These are phyloP conservation scores for Cantharis flavilabris DNA, from an alignment of 2,888 invertebrate genomes.

Conservation along the genomic window DNA sequence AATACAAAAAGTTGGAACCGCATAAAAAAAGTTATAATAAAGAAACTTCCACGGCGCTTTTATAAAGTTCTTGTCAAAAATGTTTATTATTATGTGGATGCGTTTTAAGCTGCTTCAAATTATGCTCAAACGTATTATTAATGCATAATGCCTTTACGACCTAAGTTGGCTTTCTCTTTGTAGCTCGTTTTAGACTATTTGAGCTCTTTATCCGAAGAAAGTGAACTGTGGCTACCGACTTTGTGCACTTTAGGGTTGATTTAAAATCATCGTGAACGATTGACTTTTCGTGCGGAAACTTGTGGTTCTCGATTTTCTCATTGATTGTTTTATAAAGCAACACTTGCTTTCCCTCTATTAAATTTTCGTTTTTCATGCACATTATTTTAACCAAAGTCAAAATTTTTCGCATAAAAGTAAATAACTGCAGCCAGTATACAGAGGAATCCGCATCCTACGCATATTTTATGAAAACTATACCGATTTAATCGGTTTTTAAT, in stretches of 20 bases:
- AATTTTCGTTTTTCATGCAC: not conserved
- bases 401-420: not conserved
- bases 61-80: not conserved
- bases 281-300: conserved; percentile 14
- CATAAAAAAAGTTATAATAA: not conserved
- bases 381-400: not conserved
- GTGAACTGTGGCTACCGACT: conserved; percentile 20
- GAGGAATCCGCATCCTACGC: not conserved
- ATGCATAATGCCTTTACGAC: conserved; percentile 14
- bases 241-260: conserved; percentile 27
- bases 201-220: conserved; percentile 26
- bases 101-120: conserved; percentile 1
- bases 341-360: not conserved
- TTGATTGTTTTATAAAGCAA: not conserved
- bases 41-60: not conserved
- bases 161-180: conserved; percentile 22
- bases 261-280: conserved; percentile 24
- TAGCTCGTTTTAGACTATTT: conserved; percentile 14
- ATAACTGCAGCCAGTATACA: not conserved
- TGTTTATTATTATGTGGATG: not conserved
- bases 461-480: not conserved
- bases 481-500: not conserved
- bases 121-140: conserved; percentile 15
- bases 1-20: not conserved
- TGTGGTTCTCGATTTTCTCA: conserved; percentile 8